Conservation (phyloP, 2,797 vertebrate genomes). For the Bradypodion pumilum region DNA sequence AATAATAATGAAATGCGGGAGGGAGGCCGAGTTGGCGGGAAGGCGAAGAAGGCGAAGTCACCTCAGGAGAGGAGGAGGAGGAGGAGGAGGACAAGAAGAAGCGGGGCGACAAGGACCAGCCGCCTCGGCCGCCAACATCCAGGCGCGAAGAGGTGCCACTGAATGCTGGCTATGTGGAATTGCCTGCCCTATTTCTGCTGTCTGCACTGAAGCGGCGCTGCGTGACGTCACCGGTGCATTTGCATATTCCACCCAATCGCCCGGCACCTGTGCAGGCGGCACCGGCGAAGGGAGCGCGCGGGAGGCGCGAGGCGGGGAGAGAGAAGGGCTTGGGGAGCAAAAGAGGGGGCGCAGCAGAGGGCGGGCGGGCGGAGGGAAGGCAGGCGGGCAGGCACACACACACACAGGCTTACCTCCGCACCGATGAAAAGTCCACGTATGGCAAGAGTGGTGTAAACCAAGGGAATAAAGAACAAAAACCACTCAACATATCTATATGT, state of each 20-base stretch:
- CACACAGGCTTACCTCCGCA: too few relatives aligned
- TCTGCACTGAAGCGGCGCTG: conserved; percentile 81
- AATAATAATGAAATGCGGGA: rapidly evolving
- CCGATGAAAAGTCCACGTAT: too few relatives aligned
- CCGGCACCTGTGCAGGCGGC: conserved; percentile 77
- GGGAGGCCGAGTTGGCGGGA: neutral
- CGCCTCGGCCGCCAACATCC: conserved; percentile 64
- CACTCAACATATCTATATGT: too few relatives aligned
- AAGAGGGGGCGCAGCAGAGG: conserved; percentile 25
- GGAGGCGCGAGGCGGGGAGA: neutral
- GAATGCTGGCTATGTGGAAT: conserved; percentile 71
- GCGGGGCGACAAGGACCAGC: neutral
- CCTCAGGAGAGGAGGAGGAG: conserved; percentile 71
- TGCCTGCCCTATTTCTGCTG: conserved; percentile 90
- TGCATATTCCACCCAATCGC: conserved; percentile 79
- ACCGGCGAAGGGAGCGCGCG: neutral
- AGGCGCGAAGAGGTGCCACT: conserved; percentile 63
- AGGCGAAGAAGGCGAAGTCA: conserved; percentile 20
- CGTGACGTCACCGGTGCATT: conserved; percentile 87
- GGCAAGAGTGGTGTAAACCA: too few relatives aligned
- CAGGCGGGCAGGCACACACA: too few relatives aligned
- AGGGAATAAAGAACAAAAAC: too few relatives aligned
- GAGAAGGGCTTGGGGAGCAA: conserved; percentile 1
- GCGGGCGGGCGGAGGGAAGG: rapidly evolving
- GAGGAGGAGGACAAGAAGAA: too few relatives aligned